phyloP scores from a whole-genome alignment of 2,797 vertebrate species.

The Enteromius argenteus region DNA sequence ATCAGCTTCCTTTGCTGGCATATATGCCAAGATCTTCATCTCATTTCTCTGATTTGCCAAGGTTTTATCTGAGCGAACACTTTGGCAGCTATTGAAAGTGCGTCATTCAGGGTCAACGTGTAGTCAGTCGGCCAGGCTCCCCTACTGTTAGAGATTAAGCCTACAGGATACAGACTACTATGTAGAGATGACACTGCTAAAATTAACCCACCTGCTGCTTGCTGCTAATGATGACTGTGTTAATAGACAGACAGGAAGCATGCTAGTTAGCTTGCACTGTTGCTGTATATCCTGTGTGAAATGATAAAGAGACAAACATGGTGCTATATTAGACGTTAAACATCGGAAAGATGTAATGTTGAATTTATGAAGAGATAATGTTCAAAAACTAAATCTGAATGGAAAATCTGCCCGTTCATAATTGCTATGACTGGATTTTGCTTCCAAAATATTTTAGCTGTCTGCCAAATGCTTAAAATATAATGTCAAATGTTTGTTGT shows the following conservation, averaged over 20 bases:
- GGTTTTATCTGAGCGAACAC: constrained; percentile 16
- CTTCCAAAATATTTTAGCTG: background rate
- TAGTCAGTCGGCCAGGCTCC: constrained; percentile 63
- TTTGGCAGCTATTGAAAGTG: constrained; percentile 39
- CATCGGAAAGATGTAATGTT: background rate
- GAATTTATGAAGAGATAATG: background rate
- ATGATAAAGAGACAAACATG: constrained; percentile 41
- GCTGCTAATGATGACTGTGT: constrained; percentile 70
- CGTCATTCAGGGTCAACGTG: constrained; percentile 34
- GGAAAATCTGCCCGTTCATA: background rate
- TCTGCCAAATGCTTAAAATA: background rate
- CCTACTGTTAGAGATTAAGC: constrained; percentile 73
- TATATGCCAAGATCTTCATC: constrained; percentile 14
- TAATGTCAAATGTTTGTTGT: background rate
- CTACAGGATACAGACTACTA: constrained; percentile 77
- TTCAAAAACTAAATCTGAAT: background rate
- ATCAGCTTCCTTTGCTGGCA: background rate
- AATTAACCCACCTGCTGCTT: constrained; percentile 75
- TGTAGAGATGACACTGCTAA: constrained; percentile 79
- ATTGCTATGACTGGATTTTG: background rate
- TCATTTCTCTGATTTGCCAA: background rate
- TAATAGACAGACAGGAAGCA: constrained; percentile 72
- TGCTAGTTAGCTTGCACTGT: constrained; percentile 57
- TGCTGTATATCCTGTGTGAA: constrained; percentile 34
- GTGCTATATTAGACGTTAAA: background rate